Conservation (phyloP, 2,113 vertebrate species). For the Pelusios castaneus region DNA sequence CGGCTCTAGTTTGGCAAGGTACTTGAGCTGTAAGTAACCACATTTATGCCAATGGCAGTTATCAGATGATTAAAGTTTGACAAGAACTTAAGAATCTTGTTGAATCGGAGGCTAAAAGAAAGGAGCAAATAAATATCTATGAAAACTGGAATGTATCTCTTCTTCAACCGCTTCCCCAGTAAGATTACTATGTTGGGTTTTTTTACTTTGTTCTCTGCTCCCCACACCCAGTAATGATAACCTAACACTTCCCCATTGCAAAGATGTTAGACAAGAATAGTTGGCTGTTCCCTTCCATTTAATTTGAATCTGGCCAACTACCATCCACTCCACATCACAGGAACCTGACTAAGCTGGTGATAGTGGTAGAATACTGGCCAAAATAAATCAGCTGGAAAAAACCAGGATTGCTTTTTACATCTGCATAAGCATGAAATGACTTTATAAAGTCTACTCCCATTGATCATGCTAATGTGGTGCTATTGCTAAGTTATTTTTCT, state of each 20-base stretch:
- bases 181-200: neutral
- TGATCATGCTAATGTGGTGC: neutral
- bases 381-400: neutral
- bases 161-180: neutral
- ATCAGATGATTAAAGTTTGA: neutral
- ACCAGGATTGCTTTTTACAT: neutral
- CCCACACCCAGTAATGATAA: neutral
- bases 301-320: neutral
- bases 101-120: neutral
- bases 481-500: neutral
- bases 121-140: neutral
- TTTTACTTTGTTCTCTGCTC: neutral
- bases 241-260: accelerated
- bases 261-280: neutral
- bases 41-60: neutral
- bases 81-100: neutral
- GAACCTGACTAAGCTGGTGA: accelerated
- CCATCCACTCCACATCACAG: neutral
- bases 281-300: neutral
- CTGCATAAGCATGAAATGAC: neutral
- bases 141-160: neutral
- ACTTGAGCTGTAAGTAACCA: neutral
- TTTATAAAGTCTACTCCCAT: neutral
- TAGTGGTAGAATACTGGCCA: neutral
- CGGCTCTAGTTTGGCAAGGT: neutral